Base-by-base conservation (phyloP, 2,113 vertebrate species). In the Harpagus bidentatus region DNA sequence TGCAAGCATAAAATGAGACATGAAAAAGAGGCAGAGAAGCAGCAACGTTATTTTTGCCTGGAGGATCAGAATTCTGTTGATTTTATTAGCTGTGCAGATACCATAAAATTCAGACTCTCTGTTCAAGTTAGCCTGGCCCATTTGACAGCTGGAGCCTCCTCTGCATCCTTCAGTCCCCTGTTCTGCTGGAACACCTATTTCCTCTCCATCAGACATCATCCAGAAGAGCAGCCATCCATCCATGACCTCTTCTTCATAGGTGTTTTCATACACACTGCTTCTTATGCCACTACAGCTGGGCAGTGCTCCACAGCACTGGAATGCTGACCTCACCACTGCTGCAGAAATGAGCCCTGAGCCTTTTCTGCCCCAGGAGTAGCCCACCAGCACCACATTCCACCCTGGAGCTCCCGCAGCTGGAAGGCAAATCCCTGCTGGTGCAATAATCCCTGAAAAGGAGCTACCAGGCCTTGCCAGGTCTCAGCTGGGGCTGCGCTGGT, bases 1-100 rank as follows among this genome's bases (percentile, higher is more conserved):
- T 80, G 36, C 62, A 72, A 94, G 73, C 65, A 48, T 66, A 86
- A 91, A 95, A 91, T 40, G 78, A 90, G 76, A 89, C 91, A 80
- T 80, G 69, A 82, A 90, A 80, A 92, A 86, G 74, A 86, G 74
- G 38, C 70, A 71, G 47, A 76, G 72, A 79, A 73, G 36, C n/a
- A 92, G 45, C n/a, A 50, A 45, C 45, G 50, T 5, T 74, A 13
- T 86, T 79, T 80, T 91, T 84, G 47, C 95, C 76, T 28, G 48
- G 66, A 92, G 92, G 83, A 90, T 63, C 23, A 71, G 45, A 40
- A 81, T 73, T 85, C 82, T 82, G 73, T 45, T 89, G 29, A 48
- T 95, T 69, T 78, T 77, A 88, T 92, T 82, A 92, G 52, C 66
- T 72, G 84, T 69, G 71, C 47, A 78, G 45, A 53, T 26, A 32